Evolutionary conservation across 2,113 vertebrate genomes (phyloP).

Genomic region (Sporophila hypoxantha): DNA sequence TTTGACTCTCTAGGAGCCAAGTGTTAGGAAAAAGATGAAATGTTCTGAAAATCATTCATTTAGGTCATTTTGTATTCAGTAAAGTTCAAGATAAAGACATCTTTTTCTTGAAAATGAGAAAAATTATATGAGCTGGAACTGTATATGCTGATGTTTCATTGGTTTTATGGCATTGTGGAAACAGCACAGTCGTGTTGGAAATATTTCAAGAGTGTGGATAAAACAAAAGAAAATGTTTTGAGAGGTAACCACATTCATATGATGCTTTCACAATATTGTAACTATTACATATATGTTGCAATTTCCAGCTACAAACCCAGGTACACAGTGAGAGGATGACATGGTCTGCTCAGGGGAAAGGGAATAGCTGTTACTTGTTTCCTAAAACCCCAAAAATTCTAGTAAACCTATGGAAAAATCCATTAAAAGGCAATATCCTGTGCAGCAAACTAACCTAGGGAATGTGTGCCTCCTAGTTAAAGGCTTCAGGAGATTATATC

Average conservation of each 20-base stretch:
- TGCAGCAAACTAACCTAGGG: not conserved
- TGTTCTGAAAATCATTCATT: not conserved
- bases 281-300: not conserved
- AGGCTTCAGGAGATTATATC: not conserved
- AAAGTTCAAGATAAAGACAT: not conserved
- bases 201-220: not conserved
- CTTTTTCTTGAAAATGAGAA: not conserved
- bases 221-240: not conserved
- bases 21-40: not conserved
- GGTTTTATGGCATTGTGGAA: not conserved
- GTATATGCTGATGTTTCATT: not conserved
- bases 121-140: not conserved
- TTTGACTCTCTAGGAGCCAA: not conserved
- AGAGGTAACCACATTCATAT: not conserved
- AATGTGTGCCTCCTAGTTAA: not conserved
- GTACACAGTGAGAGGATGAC: not conserved
- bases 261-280: not conserved
- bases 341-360: not conserved
- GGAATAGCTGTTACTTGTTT: not conserved
- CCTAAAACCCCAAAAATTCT: not conserved
- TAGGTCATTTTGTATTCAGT: not conserved
- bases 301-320: not conserved
- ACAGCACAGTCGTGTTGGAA: not conserved
- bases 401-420: not conserved
- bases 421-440: not conserved